Evolutionary conservation across 2,797 vertebrate genomes (phyloP).

Genomic region (Todus mexicanus): DNA sequence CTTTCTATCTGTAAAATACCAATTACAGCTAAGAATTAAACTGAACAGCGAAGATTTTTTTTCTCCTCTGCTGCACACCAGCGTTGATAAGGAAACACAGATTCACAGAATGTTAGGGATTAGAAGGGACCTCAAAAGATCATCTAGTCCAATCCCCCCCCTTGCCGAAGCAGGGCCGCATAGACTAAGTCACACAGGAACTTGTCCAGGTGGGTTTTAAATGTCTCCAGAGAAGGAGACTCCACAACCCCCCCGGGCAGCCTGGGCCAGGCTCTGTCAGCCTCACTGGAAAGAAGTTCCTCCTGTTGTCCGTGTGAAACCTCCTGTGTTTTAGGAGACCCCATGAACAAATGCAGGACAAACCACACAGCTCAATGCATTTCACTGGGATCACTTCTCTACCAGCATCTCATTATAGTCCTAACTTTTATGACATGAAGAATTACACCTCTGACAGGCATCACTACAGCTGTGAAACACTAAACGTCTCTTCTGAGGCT

Average conservation of each 20-base stretch:
- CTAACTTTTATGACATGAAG: background rate
- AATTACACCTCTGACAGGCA: background rate
- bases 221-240: too few relatives aligned
- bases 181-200: too few relatives aligned
- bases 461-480: background rate
- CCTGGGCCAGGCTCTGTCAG: too few relatives aligned
- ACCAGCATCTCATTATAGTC: background rate
- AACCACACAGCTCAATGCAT: background rate
- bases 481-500: background rate
- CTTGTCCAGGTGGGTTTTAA: too few relatives aligned
- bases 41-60: background rate
- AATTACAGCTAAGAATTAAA: background rate
- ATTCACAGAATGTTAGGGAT: too few relatives aligned
- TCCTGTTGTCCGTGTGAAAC: too few relatives aligned
- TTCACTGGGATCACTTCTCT: background rate
- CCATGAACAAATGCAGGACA: background rate
- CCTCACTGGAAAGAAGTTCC: too few relatives aligned
- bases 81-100: background rate
- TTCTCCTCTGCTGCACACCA: background rate
- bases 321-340: too few relatives aligned
- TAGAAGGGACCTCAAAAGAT: too few relatives aligned
- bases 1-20: conserved; percentile 71
- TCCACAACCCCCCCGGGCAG: too few relatives aligned
- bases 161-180: too few relatives aligned
- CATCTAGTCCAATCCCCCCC: too few relatives aligned